These are phyloP conservation scores for Apis florea DNA, from an alignment of 1,140 invertebrate genomes.

Conservation along the genomic window DNA sequence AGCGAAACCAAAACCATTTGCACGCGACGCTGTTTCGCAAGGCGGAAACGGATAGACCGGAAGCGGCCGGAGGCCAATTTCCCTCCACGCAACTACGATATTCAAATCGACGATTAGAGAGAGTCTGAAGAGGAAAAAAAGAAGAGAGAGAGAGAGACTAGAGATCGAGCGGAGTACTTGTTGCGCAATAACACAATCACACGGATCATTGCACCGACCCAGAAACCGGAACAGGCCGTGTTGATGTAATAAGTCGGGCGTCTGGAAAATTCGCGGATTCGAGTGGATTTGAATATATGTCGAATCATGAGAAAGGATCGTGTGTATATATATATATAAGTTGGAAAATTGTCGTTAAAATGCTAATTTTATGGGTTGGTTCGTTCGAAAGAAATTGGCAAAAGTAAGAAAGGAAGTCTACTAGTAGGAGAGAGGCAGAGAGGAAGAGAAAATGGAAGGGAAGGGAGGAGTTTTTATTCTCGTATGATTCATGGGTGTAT, in stretches of 20 bases:
- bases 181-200: conserved; percentile 50
- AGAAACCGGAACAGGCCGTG: conserved; percentile 24
- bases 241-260: conserved; percentile 38
- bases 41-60: background rate
- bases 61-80: conserved; percentile 1
- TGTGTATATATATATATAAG: no score
- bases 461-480: conserved; percentile 45
- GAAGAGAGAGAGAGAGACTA: background rate
- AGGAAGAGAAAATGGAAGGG: background rate
- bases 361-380: conserved; percentile 46
- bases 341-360: conserved; percentile 39
- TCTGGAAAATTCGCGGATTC: background rate
- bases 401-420: background rate
- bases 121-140: no score
- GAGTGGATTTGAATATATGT: background rate
- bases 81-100: conserved; percentile 9
- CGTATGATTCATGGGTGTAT: conserved; percentile 63
- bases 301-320: background rate
- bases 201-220: conserved; percentile 45
- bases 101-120: conserved; percentile 12
- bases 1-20: no score
- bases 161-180: conserved; percentile 20
- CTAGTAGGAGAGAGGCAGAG: background rate
- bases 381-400: conserved; percentile 53
- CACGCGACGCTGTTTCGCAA: background rate